These are phyloP conservation scores for Potamarius usumacintae DNA, from an alignment of 2,113 vertebrate genomes.

Conservation along the genomic window DNA sequence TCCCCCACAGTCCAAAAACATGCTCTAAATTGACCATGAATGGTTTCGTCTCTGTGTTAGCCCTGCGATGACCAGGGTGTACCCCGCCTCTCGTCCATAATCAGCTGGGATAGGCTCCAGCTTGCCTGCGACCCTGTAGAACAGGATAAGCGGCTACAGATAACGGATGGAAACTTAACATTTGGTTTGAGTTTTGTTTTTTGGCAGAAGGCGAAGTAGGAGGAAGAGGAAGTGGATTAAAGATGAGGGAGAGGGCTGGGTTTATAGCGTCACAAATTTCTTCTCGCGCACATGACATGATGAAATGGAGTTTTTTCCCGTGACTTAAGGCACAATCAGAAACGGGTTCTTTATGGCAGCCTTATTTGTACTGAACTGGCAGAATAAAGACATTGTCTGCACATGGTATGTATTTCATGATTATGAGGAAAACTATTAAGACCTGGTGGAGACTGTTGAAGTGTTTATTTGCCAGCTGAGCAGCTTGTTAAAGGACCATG, in stretches of 20 bases:
- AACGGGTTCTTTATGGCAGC: neutral
- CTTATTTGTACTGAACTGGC: neutral
- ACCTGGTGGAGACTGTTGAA: neutral
- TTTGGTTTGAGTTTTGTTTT: too few relatives aligned
- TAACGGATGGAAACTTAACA: too few relatives aligned
- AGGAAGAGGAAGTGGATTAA: neutral
- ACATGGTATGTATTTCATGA: constrained; percentile 28
- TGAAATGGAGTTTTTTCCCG: neutral
- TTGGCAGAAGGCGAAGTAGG: neutral
- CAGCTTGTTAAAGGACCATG: constrained; percentile 9
- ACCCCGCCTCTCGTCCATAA: too few relatives aligned
- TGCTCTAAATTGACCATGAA: too few relatives aligned
- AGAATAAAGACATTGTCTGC: neutral
- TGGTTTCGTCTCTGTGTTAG: too few relatives aligned
- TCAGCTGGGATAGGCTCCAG: too few relatives aligned
- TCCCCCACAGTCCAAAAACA: neutral
- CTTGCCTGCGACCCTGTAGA: too few relatives aligned
- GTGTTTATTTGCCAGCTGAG: constrained; percentile 5
- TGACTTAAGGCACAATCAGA: neutral
- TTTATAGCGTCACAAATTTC: constrained; percentile 37
- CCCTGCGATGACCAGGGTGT: too few relatives aligned
- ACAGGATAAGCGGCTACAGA: too few relatives aligned
- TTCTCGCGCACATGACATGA: constrained; percentile 31
- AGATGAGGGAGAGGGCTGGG: neutral
- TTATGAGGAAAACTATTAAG: neutral